Evolutionary conservation across 2,113 vertebrate genomes (phyloP).

Genomic region (Papio anubis): DNA sequence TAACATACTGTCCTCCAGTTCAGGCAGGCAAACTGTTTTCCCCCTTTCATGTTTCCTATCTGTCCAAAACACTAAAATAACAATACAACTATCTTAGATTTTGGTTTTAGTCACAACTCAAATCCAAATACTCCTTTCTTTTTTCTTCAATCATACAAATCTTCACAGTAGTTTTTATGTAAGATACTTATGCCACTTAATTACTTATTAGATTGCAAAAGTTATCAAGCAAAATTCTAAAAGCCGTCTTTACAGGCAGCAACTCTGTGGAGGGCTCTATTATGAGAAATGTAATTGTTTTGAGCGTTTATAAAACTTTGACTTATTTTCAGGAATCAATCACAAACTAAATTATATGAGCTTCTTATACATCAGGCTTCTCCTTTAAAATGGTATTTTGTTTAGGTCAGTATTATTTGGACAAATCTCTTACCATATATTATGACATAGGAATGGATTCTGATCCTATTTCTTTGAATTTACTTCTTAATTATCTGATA

Average conservation of each 20-base stretch:
- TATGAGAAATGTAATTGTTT: not conserved
- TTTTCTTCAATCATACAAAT: not conserved
- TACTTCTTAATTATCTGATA: not conserved
- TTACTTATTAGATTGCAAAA: not conserved
- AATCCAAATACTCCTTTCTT: not conserved
- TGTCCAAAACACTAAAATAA: not conserved
- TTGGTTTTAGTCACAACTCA: not conserved
- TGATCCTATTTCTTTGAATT: not conserved
- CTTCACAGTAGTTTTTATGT: not conserved
- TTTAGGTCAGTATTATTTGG: not conserved
- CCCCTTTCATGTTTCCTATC: not conserved
- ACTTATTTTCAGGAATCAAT: constrained; percentile 11
- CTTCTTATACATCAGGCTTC: not conserved
- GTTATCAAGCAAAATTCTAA: not conserved
- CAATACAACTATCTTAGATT: not conserved
- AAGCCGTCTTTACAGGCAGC: not conserved
- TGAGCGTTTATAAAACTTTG: constrained; percentile 41
- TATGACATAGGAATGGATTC: not conserved
- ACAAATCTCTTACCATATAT: not conserved
- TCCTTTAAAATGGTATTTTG: not conserved
- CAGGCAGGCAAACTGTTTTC: fast-evolving
- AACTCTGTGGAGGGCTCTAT: not conserved
- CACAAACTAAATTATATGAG: not conserved
- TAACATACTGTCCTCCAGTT: not conserved
- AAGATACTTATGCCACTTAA: not conserved